Evolutionary conservation across 2,113 vertebrate species (phyloP).

Genomic region (Hypomesus transpacificus): DNA sequence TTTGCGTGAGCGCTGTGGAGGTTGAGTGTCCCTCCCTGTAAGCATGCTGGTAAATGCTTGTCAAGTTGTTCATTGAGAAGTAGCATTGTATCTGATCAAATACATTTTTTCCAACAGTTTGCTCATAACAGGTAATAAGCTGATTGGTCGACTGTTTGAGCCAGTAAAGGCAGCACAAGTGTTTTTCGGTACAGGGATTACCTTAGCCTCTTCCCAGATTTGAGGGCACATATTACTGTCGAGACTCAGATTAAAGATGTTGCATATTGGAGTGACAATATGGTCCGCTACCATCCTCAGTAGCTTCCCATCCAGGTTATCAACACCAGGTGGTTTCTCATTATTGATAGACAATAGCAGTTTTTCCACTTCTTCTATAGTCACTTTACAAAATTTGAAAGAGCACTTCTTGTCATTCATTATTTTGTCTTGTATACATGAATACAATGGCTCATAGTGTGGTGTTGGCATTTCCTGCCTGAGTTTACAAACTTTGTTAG

Average conservation of each 20-base stretch:
- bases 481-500: too few relatives aligned
- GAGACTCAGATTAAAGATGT: conserved; percentile 2
- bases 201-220: conserved; percentile 8
- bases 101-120: neutral
- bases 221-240: conserved; percentile 1
- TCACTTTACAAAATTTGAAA: too few relatives aligned
- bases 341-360: too few relatives aligned
- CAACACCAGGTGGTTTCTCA: too few relatives aligned
- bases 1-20: too few relatives aligned
- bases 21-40: too few relatives aligned
- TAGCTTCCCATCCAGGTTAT: conserved; percentile 1
- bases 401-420: conserved; percentile 4
- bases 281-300: conserved; percentile 5
- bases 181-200: neutral
- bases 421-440: conserved; percentile 9
- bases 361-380: too few relatives aligned
- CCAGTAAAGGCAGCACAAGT: conserved; percentile 1
- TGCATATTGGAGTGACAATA: neutral
- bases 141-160: conserved; percentile 1
- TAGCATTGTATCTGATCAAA: conserved; percentile 11
- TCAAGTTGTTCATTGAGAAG: too few relatives aligned
- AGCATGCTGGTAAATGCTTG: too few relatives aligned
- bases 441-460: neutral
- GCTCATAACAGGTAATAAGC: conserved; percentile 9
- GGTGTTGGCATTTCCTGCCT: too few relatives aligned